Percentiles rank a stretch among this genome's conserved stretches.
Evolutionary conservation across 2,888 invertebrate species (phyloP).

Genomic region (Tenthredo scrophulariae): DNA sequence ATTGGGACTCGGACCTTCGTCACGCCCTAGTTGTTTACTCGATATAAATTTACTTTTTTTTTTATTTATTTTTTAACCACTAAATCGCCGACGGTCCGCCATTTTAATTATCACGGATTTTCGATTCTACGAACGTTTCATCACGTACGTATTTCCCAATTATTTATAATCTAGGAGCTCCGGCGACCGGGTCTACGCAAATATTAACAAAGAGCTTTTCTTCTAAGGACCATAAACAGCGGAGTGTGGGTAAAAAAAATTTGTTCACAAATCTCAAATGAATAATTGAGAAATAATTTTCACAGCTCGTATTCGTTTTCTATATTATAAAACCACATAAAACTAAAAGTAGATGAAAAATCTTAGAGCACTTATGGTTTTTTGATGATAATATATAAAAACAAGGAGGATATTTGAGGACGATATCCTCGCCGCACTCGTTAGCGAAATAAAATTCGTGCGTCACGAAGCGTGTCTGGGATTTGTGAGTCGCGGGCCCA

Average conservation of each 20-base stretch:
- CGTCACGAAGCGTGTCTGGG: constrained; percentile 11
- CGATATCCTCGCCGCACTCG: neutral
- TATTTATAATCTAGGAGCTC: neutral
- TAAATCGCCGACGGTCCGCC: neutral
- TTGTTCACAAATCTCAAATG: no score
- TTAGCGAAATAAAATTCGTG: neutral
- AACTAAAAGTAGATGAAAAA: no score
- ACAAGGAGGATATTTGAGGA: neutral
- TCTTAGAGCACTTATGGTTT: neutral
- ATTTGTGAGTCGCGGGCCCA: neutral
- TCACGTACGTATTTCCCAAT: neutral
- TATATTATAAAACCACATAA: no score
- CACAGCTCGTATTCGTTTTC: no score
- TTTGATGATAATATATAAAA: neutral
- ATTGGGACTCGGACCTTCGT: neutral
- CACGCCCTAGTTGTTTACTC: neutral
- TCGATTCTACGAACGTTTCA: neutral
- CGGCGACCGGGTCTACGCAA: neutral
- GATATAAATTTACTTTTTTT: neutral
- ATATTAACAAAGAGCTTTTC: no score
- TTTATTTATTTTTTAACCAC: neutral
- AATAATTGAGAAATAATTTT: no score
- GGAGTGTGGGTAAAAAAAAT: no score
- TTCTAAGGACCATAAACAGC: no score
- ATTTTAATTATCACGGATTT: neutral